A percentile compares a stretch with the other conserved stretches of the same genome.
phyloP scores from a whole-genome alignment of 2,797 vertebrate genomes.

The Philypnodon macrostomus region DNA sequence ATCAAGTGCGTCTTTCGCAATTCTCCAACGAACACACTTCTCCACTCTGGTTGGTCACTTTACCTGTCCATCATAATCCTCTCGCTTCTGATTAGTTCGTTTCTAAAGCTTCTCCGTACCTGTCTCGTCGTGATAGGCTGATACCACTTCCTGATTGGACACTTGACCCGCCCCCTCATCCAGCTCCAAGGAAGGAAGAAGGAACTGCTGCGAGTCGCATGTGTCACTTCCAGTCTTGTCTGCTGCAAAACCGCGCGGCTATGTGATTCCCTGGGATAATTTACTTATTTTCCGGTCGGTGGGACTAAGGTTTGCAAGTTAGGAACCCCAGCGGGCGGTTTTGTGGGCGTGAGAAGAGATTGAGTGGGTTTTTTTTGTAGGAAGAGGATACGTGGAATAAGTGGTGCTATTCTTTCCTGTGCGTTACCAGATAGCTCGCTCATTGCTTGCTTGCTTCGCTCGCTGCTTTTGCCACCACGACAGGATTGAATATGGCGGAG shows the following conservation, averaged over 20 bases:
- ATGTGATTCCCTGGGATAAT: conserved; percentile 41
- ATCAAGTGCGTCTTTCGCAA: conserved; percentile 15
- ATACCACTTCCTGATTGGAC: conserved; percentile 53
- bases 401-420: conserved; percentile 29
- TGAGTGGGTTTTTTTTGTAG: conserved; percentile 44
- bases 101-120: conserved; percentile 65
- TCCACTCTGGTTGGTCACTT: conserved; percentile 17
- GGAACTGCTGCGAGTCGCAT: conserved; percentile 48
- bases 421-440: conserved; percentile 53
- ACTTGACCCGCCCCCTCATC: conserved; percentile 46
- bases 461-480: conserved; percentile 48
- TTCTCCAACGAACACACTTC: conserved; percentile 1
- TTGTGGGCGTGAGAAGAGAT: conserved; percentile 27
- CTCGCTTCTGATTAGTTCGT: conserved; percentile 44
- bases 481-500: conserved; percentile 89
- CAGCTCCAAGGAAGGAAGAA: conserved; percentile 58
- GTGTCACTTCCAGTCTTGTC: conserved; percentile 44
- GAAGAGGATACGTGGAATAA: conserved; percentile 44
- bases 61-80: conserved; percentile 8
- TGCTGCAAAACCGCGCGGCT: conserved; percentile 38
- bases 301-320: conserved; percentile 31
- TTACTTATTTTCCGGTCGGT: conserved; percentile 15
- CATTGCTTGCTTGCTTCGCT: conserved; percentile 31
- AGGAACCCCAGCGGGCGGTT: conserved; percentile 10
- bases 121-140: conserved; percentile 86